A percentile compares a stretch with the other conserved stretches of the same genome.
Conservation (phyloP, 2,888 invertebrate species). For the Acanthosepion esculentum region DNA sequence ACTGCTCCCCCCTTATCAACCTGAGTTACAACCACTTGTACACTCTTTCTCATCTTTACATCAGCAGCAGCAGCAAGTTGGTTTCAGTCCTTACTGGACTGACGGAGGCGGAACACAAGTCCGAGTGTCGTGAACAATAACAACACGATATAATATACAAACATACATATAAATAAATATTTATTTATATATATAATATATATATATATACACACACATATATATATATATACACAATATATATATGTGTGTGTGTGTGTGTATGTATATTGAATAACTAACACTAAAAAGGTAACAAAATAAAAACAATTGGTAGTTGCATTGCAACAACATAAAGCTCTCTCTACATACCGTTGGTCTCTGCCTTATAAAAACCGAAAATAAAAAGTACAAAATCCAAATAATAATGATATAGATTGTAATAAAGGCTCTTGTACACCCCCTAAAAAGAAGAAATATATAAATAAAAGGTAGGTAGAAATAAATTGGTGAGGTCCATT, state of each 20-base stretch:
- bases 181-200: not conserved
- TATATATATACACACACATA: too few relatives aligned
- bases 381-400: not conserved
- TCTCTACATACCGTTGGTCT: not conserved
- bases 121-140: constrained; percentile 42
- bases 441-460: not conserved
- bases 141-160: not conserved
- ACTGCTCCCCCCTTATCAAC: not conserved
- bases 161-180: not conserved
- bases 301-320: not conserved
- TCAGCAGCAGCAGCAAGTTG: constrained; percentile 1
- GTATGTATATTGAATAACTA: too few relatives aligned
- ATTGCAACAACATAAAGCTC: not conserved
- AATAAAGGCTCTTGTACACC: not conserved
- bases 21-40: constrained; percentile 33
- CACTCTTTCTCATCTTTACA: not conserved
- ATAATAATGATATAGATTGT: not conserved
- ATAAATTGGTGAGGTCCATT: not conserved
- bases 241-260: too few relatives aligned
- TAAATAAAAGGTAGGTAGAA: not conserved
- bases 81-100: constrained; percentile 35
- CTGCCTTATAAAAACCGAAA: not conserved
- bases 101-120: constrained; percentile 40
- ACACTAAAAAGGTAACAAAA: too few relatives aligned
- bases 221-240: too few relatives aligned